phyloP scores from a whole-genome alignment of 2,888 invertebrate species.

The Harpalus rufipes region DNA sequence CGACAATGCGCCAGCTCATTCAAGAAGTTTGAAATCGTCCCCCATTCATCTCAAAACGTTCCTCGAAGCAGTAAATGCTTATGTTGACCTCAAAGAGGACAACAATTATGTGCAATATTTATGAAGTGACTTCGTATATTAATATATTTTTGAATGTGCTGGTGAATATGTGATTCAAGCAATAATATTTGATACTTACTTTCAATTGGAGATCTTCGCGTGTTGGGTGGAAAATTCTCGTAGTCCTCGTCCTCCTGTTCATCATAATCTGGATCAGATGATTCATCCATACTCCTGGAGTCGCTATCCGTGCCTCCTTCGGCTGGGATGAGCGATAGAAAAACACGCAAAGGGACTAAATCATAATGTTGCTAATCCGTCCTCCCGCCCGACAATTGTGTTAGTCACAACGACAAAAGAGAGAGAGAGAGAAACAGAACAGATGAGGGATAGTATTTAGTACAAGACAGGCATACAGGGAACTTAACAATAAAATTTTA shows the following conservation, averaged over 20 bases:
- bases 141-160: no score
- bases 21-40: no score
- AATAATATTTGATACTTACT: conserved; percentile 70
- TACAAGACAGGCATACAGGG: background rate
- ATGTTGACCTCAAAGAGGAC: no score
- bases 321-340: conserved; percentile 89
- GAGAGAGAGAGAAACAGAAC: background rate
- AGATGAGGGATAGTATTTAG: background rate
- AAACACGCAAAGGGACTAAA: conserved; percentile 85
- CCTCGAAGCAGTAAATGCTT: no score
- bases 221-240: conserved; percentile 70
- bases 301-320: conserved; percentile 74
- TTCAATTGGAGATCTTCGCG: conserved; percentile 71
- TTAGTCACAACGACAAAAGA: conserved; percentile 62
- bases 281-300: conserved; percentile 72
- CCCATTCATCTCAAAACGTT: no score
- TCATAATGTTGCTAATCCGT: conserved; percentile 75
- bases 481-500: no score
- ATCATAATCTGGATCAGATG: conserved; percentile 78
- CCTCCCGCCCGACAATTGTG: conserved; percentile 59
- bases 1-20: no score
- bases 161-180: no score
- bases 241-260: conserved; percentile 78
- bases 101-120: no score
- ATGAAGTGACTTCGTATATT: no score